Evolutionary conservation across 2,113 vertebrate species (phyloP).

Genomic region (Rhinolophus sinicus): DNA sequence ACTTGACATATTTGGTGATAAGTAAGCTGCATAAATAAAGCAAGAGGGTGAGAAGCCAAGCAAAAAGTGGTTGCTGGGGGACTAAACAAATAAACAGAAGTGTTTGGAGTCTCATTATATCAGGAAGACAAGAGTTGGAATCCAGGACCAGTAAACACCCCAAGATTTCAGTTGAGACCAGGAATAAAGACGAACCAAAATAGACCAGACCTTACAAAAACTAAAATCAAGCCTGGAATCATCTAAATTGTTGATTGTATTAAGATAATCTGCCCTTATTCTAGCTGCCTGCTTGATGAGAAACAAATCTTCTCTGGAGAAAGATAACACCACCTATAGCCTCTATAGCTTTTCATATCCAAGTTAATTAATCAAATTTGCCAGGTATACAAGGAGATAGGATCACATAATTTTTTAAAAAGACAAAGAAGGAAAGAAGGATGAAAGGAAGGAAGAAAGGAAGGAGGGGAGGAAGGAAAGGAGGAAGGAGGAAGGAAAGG

Average conservation of each 20-base stretch:
- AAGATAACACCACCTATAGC: not conserved
- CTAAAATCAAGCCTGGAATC: not conserved
- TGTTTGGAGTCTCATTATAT: not conserved
- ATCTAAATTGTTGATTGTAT: not conserved
- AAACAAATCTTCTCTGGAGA: not conserved
- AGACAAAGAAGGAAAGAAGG: not conserved
- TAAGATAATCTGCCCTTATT: not conserved
- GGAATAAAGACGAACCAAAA: not conserved
- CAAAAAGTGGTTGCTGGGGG: not conserved
- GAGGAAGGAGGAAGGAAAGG: too few species aligned
- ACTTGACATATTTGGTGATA: not conserved
- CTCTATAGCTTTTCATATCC: not conserved
- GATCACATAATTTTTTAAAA: not conserved
- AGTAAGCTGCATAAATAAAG: not conserved
- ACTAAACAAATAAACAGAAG: not conserved
- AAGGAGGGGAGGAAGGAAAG: too few species aligned
- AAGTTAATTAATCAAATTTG: not conserved
- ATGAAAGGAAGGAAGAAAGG: not conserved
- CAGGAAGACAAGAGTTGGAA: not conserved
- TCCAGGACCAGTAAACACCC: not conserved
- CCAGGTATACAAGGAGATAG: not conserved
- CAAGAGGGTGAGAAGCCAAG: not conserved
- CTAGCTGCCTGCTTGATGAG: not conserved
- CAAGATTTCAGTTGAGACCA: not conserved
- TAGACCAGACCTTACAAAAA: not conserved